Evolutionary conservation across 2,797 vertebrate genomes (phyloP).

Genomic region (Myripristis murdjan): DNA sequence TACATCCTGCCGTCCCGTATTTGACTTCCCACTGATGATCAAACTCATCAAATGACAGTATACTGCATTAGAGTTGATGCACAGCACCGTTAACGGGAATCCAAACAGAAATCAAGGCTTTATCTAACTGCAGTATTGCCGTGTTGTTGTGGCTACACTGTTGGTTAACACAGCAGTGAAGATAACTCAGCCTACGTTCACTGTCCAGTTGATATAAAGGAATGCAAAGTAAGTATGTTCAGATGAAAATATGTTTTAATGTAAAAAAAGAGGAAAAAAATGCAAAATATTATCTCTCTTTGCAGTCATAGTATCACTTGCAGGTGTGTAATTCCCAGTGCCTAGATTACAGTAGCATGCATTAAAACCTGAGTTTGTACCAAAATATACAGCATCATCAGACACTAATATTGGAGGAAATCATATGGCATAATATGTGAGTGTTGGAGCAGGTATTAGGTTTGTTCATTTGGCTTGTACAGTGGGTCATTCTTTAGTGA

Average conservation of each 20-base stretch:
- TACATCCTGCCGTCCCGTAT: not conserved
- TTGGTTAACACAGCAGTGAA: conserved; percentile 3
- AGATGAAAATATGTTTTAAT: conserved; percentile 13
- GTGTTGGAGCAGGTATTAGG: conserved; percentile 23
- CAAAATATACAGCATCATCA: conserved; percentile 58
- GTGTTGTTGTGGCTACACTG: not conserved
- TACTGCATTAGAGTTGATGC: not conserved
- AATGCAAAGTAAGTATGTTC: conserved; percentile 1
- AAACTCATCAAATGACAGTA: not conserved
- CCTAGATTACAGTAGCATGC: conserved; percentile 67
- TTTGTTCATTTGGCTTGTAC: conserved; percentile 26
- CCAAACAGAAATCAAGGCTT: conserved; percentile 1
- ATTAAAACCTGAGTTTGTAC: conserved; percentile 78
- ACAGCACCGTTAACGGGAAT: not conserved
- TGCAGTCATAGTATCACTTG: conserved; percentile 40
- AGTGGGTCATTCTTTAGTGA: conserved; percentile 35
- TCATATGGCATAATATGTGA: conserved; percentile 20
- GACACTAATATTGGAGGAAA: conserved; percentile 36
- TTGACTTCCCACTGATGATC: not conserved
- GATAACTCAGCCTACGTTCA: conserved; percentile 3
- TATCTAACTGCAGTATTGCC: not conserved
- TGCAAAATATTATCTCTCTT: conserved; percentile 11
- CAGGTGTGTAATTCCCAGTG: conserved; percentile 31
- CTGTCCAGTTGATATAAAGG: not conserved
- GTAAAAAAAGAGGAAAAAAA: conserved; percentile 25